Percentiles rank a stretch among this genome's conserved stretches.
Conservation (phyloP, 2,113 vertebrate species). For the Labrus mixtus region DNA sequence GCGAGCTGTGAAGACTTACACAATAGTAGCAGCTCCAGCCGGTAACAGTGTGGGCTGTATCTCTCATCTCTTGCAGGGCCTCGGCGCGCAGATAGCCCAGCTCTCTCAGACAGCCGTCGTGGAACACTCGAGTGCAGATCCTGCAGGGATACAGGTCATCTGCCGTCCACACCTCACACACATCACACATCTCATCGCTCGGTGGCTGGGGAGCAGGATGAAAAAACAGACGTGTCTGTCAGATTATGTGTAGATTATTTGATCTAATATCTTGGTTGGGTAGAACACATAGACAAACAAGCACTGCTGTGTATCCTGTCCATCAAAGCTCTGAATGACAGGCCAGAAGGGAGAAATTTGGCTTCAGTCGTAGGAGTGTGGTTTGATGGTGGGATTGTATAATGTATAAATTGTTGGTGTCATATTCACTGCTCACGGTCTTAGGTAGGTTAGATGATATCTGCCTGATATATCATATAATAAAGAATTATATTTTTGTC, state of each 20-base stretch:
- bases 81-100: constrained; percentile 91
- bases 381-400: background rate
- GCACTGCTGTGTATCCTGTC: background rate
- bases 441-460: background rate
- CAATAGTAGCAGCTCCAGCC: constrained; percentile 99
- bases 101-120: constrained; percentile 94
- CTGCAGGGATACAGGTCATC: constrained; percentile 95
- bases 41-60: constrained; percentile 88
- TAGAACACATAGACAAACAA: background rate
- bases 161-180: constrained; percentile 97
- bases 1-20: constrained; percentile 82
- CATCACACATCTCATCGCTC: constrained; percentile 94
- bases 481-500: background rate
- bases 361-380: background rate
- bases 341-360: background rate
- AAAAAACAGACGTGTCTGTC: constrained; percentile 8
- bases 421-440: background rate
- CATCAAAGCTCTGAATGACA: background rate
- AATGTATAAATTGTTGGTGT: background rate
- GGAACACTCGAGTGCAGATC: constrained; percentile 92
- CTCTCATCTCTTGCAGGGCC: constrained; percentile 87
- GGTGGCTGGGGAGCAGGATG: constrained; percentile 81
- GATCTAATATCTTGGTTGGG: too few relatives aligned
- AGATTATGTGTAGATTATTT: background rate
- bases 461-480: background rate